Base-by-base conservation (phyloP, 2,113 vertebrate species). In the Heterotilapia buettikoferi region DNA sequence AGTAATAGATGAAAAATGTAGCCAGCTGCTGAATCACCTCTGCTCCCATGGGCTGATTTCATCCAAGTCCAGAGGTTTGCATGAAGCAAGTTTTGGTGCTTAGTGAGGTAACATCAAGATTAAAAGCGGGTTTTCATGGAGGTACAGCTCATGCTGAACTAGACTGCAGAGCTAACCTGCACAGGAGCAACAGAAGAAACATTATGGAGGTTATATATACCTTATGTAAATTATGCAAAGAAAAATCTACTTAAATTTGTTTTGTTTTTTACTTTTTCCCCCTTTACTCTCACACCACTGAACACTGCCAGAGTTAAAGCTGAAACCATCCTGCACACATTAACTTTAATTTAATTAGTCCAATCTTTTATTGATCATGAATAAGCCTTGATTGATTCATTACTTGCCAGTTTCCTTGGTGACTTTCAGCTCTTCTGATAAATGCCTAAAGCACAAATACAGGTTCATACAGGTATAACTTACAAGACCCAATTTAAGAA, bases 81-180 rank as follows among this genome's bases (percentile, higher is more conserved):
- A 29, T 2, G 43, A 0, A 29, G 6, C 3, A 76, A 18, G 13
- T 1, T 73, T 73, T 73, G 71, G 71, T 7, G 71, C 43, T 76
- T 50, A 7, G 43, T 7, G 43, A 19, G 9, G 24, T 10, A 50
- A 76, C 43, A 7, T 47, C 68, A 47, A 43, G 40, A 26, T 47
- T 45, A 26, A 26, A 26, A 1, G 13, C 1, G 0, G 40, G 4
- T 29, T 76, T 47, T 76, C 14, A 76, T 18, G 43, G 43, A 29
- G 24, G 14, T 47, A 50, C 21, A 29, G 18, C 0, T 26, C 43
- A 50, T 50, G 0, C 43, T 47, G 45, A 50, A 3, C 16, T 29
- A 47, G 5, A 10, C 40, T 45, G 21, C 40, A 76, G 40, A 47
- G 14, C 40, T 47, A 47, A 76, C 40, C 71, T 47, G 9, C 71